These are phyloP conservation scores for Galerucella nymphaeae DNA, from an alignment of 2,888 invertebrate species.

Conservation along the genomic window DNA sequence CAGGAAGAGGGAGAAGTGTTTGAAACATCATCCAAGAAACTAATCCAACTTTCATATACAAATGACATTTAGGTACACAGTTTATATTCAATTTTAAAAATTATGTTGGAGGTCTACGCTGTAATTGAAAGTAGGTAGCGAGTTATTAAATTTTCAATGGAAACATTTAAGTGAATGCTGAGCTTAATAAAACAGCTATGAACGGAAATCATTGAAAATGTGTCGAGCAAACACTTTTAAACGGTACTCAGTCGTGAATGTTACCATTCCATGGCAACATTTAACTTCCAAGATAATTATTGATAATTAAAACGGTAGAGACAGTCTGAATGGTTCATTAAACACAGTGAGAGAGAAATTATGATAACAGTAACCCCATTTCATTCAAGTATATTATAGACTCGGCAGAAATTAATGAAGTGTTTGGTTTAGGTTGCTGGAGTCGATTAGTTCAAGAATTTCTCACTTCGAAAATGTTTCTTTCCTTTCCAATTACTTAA, in stretches of 20 bases:
- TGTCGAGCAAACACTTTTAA: slow-evolving; percentile 1
- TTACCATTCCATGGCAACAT: slow-evolving; percentile 22
- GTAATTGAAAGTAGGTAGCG: not conserved
- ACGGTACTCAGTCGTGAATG: not conserved
- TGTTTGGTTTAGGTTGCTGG: slow-evolving; percentile 25
- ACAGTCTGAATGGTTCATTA: slow-evolving; percentile 30
- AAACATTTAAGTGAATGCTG: not conserved
- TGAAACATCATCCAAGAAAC: too few relatives aligned
- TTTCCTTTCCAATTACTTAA: slow-evolving; percentile 5
- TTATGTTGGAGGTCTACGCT: too few relatives aligned
- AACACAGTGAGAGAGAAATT: slow-evolving; percentile 30
- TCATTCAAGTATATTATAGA: slow-evolving; percentile 33
- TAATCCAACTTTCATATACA: too few relatives aligned
- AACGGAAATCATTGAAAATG: not conserved
- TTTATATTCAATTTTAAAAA: too few relatives aligned
- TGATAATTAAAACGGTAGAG: slow-evolving; percentile 32
- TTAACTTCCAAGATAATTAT: slow-evolving; percentile 30
- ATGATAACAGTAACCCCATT: slow-evolving; percentile 33
- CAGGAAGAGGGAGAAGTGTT: too few relatives aligned
- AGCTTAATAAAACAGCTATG: not conserved
- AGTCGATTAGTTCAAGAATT: slow-evolving; percentile 27
- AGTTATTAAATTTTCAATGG: not conserved
- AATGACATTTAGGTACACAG: too few relatives aligned
- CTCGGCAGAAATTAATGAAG: slow-evolving; percentile 32
- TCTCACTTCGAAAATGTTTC: slow-evolving; percentile 18